Conservation (phyloP, 2,888 invertebrate species). For the Trypoxylon attenuatum region DNA sequence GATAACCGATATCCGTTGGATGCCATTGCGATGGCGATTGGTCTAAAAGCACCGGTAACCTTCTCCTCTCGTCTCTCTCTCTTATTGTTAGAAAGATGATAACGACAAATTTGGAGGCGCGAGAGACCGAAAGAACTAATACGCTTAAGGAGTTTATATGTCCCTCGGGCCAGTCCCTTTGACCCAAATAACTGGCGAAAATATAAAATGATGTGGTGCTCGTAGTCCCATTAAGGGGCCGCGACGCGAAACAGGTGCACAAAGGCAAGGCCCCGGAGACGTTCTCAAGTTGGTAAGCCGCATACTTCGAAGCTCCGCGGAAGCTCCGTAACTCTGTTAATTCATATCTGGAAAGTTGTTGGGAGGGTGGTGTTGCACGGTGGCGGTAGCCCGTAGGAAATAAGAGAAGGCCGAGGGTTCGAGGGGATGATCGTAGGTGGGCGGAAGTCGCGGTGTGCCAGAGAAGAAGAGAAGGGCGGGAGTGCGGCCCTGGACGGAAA, state of each 20-base stretch:
- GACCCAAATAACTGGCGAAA: too few species aligned
- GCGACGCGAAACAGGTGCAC: conserved; percentile 4
- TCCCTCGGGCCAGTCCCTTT: too few species aligned
- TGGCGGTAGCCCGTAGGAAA: conserved; percentile 10
- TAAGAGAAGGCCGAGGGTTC: conserved; percentile 13
- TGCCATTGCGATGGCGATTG: too few species aligned
- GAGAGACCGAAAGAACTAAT: conserved; percentile 4
- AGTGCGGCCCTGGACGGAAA: conserved; percentile 42
- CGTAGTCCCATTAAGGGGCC: too few species aligned
- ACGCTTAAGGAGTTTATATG: too few species aligned
- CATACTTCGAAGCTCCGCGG: conserved; percentile 65
- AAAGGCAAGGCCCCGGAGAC: conserved; percentile 46
- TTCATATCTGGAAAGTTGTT: conserved; percentile 73
- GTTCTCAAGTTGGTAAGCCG: conserved; percentile 70
- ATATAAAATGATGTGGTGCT: too few species aligned
- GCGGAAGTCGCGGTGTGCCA: conserved; percentile 34
- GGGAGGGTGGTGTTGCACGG: too few species aligned
- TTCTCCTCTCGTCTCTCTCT: neutral
- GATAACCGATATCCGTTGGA: too few species aligned
- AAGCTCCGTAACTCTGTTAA: conserved; percentile 73
- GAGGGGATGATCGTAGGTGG: conserved; percentile 40
- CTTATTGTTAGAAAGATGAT: neutral
- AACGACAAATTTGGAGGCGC: conserved; percentile 10
- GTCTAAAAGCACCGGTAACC: too few species aligned
- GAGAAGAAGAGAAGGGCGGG: conserved; percentile 33